These are phyloP conservation scores for Platygyra sinensis DNA, from an alignment of 64 coral and sea anemone genomes.

Conservation along the genomic window DNA sequence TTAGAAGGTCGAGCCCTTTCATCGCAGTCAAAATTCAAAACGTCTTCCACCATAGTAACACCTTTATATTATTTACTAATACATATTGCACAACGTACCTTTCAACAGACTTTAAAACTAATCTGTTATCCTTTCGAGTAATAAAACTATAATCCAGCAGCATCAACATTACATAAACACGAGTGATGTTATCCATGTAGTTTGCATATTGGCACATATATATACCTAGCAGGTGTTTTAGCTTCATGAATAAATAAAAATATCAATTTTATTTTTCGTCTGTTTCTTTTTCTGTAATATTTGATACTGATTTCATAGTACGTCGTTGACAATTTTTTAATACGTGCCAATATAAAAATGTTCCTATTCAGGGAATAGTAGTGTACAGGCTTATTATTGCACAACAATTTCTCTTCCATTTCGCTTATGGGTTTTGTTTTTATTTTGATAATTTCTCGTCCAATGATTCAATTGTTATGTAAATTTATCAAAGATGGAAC, in stretches of 20 bases:
- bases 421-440: background rate
- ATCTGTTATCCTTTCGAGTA: too few relatives aligned
- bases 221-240: background rate
- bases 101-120: too few relatives aligned
- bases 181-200: background rate
- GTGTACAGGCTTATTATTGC: background rate
- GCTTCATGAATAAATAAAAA: slow-evolving; percentile 10
- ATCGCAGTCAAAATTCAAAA: too few relatives aligned
- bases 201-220: background rate
- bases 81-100: too few relatives aligned
- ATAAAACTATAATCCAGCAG: background rate
- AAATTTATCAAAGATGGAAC: background rate
- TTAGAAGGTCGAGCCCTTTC: too few relatives aligned
- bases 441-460: background rate
- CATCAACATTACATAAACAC: background rate
- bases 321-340: background rate
- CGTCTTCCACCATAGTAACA: too few relatives aligned
- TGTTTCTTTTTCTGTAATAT: background rate
- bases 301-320: background rate
- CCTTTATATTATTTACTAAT: too few relatives aligned
- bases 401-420: background rate
- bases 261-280: background rate
- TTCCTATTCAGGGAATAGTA: too few relatives aligned
- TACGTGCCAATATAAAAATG: background rate
- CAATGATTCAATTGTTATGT: background rate